These are phyloP conservation scores for Rhinoderma darwinii DNA, from an alignment of 2,113 vertebrate genomes.

Conservation along the genomic window DNA sequence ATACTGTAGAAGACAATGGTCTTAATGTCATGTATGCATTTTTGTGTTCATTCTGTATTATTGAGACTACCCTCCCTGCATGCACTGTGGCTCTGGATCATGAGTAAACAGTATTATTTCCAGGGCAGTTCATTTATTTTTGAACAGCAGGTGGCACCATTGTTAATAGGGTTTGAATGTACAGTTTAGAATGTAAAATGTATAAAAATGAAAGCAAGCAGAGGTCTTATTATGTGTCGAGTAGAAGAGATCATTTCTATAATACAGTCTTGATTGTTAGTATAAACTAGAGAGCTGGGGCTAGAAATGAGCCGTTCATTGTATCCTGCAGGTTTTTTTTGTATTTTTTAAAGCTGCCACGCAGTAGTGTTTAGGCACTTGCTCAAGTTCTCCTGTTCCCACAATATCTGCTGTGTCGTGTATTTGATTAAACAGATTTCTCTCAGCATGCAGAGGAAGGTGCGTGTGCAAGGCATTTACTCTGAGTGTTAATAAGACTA, in stretches of 20 bases:
- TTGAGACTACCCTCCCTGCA: neutral
- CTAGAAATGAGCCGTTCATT: slow-evolving; percentile 39
- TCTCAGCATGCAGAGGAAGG: neutral
- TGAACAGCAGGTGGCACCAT: slow-evolving; percentile 10
- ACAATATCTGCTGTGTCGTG: neutral
- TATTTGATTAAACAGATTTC: slow-evolving; percentile 47
- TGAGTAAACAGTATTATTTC: neutral
- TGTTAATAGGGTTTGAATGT: slow-evolving; percentile 29
- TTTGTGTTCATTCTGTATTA: neutral
- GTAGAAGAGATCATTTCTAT: slow-evolving; percentile 33
- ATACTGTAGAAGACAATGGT: neutral
- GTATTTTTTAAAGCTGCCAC: neutral
- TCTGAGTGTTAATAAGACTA: neutral
- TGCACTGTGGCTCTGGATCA: neutral
- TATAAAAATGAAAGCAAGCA: neutral
- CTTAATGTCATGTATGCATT: neutral
- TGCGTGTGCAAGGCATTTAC: neutral
- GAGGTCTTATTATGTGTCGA: slow-evolving; percentile 16
- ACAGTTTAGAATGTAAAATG: slow-evolving; percentile 1
- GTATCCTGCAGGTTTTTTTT: slow-evolving; percentile 22
- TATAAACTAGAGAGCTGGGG: neutral
- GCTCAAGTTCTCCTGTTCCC: slow-evolving; percentile 31
- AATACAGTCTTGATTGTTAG: slow-evolving; percentile 47
- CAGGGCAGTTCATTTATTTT: neutral
- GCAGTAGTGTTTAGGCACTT: neutral